Conservation (phyloP, 2,113 vertebrate genomes). For the Pelodiscus sinensis region DNA sequence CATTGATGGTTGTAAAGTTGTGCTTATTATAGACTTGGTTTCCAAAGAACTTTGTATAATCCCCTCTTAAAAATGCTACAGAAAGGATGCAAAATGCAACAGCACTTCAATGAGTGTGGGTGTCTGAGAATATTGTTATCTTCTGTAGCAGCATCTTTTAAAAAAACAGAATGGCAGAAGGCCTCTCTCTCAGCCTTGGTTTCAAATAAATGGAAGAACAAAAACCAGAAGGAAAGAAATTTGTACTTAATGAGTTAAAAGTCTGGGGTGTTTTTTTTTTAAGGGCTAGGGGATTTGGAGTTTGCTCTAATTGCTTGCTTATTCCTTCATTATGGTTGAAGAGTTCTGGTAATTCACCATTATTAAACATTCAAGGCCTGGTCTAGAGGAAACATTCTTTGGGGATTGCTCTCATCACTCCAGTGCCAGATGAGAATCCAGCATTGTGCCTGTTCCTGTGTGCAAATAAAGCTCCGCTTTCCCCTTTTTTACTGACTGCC, state of each 20-base stretch:
- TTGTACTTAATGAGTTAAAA: slow-evolving; percentile 23
- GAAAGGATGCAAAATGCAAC: neutral
- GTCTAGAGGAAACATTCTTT: slow-evolving; percentile 63
- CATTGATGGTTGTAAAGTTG: neutral
- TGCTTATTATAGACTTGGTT: neutral
- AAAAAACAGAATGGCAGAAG: neutral
- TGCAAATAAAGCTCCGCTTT: slow-evolving; percentile 60
- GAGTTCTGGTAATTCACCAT: slow-evolving; percentile 79
- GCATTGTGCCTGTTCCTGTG: slow-evolving; percentile 52
- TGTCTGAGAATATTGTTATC: slow-evolving; percentile 33
- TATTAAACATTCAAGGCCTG: slow-evolving; percentile 84
- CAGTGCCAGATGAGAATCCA: slow-evolving; percentile 36
- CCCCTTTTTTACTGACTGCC: slow-evolving; percentile 48
- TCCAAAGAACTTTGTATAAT: neutral
- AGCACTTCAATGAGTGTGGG: neutral
- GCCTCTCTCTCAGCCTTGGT: slow-evolving; percentile 24
- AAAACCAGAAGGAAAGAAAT: slow-evolving; percentile 29
- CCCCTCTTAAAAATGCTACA: neutral
- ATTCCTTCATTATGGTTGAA: slow-evolving; percentile 83
- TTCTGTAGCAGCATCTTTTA: no score
- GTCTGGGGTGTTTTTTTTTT: slow-evolving; percentile 57
- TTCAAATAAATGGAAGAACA: slow-evolving; percentile 55
- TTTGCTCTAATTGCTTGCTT: slow-evolving; percentile 83
- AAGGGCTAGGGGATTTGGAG: slow-evolving; percentile 77
- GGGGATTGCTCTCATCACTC: slow-evolving; percentile 37